Evolutionary conservation across 2,113 vertebrate genomes (phyloP), one percentile per base, ranked within the genome.

Genomic region (Alces alces): DNA sequence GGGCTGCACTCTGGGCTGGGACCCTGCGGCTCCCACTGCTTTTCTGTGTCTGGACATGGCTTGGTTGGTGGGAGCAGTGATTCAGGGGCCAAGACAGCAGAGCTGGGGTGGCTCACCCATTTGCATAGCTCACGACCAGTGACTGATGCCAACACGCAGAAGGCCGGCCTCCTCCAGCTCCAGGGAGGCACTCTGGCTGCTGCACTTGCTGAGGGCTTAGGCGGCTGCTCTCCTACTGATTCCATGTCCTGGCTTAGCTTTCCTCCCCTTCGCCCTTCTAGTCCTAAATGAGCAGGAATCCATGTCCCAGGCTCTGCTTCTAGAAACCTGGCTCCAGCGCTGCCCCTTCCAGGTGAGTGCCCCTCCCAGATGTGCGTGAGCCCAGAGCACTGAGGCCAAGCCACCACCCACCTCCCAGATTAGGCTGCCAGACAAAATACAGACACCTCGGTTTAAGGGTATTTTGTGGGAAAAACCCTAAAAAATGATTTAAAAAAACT

Each of bases 1-100:
- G 23, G n/a, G 27, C 0, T 2, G 17, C 39, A 21, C 66, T 76
- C 47, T 28, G 0, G 0, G 5, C 12, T 4, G 25, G 36, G 15
- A 0, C 33, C 36, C 25, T 3, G 39, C 30, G 45, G 6, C 70
- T 17, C 36, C 14, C 9, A 7, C 25, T 16, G 5, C 1, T 0
- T 9, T 79, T 89, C 73, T 57, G 30, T 33, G 30, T 60, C 78
- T 70, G 43, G 45, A 25, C 50, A 10, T 50, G 47, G 78, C 9
- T 3, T 3, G 33, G 33, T 28, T 1, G 55, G 17, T 21, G 36
- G 54, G 36, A 47, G 6, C 30, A 50, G 10, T 8, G 27, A 79
- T 52, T 15, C 45, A 6, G 28, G 14, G 27, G 28, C 21, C 17
- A 21, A 17, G 39, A 60, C 28, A 43, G n/a, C 52, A 30, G n/a